Percentiles rank a stretch among this genome's conserved stretches.
Evolutionary conservation across 2,888 invertebrate genomes (phyloP).

Genomic region (Leptothorax acervorum): DNA sequence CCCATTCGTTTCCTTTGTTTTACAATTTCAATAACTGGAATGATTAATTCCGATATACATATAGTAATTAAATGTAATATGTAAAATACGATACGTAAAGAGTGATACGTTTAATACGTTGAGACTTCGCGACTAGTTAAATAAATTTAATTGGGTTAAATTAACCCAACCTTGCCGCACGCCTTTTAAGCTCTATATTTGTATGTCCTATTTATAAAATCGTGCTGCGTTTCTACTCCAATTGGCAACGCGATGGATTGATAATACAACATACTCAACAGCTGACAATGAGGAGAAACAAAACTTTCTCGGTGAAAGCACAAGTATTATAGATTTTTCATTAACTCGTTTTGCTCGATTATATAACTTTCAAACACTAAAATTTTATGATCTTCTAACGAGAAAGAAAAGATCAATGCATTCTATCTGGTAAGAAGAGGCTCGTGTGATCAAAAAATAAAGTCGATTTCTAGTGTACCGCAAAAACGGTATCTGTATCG

Average conservation of each 20-base stretch:
- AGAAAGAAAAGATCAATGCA: background rate
- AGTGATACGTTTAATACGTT: background rate
- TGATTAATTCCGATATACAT: background rate
- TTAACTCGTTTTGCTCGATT: background rate
- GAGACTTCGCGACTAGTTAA: slow-evolving; percentile 1
- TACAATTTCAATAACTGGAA: background rate
- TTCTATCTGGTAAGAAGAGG: background rate
- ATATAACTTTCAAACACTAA: background rate
- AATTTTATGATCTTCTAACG: background rate
- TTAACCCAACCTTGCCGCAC: slow-evolving; percentile 28
- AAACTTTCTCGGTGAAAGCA: slow-evolving; percentile 24
- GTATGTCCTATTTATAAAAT: slow-evolving; percentile 42
- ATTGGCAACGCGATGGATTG: slow-evolving; percentile 5
- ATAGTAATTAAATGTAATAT: background rate
- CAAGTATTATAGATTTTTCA: slow-evolving; percentile 1
- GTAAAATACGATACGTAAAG: background rate
- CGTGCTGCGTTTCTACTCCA: slow-evolving; percentile 33
- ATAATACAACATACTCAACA: background rate
- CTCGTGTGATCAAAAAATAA: slow-evolving; percentile 25
- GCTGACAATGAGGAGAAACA: slow-evolving; percentile 7
- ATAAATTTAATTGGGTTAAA: slow-evolving; percentile 31
- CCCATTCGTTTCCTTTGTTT: background rate
- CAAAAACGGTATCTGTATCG: slow-evolving; percentile 77
- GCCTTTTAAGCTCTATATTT: slow-evolving; percentile 12
- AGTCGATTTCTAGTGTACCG: slow-evolving; percentile 56